Evolutionary conservation across 2,113 vertebrate species (phyloP).

Genomic region (Nesogale talazaci): DNA sequence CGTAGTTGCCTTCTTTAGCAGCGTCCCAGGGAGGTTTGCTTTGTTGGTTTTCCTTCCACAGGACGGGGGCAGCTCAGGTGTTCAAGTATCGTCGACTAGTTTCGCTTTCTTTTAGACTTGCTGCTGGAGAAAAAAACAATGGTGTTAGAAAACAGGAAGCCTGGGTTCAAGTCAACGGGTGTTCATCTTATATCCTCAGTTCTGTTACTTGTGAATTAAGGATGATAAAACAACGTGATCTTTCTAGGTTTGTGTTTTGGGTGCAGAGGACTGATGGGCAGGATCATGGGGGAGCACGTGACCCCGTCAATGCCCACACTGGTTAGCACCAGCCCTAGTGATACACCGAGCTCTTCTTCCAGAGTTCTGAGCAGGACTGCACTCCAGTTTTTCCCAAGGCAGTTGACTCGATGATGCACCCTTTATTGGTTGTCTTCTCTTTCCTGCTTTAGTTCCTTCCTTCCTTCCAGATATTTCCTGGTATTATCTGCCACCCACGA

Average conservation of each 20-base stretch:
- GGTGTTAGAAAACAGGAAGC: not conserved
- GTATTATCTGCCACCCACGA: not conserved
- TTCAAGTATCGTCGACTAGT: not conserved
- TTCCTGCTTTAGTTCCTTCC: constrained; percentile 9
- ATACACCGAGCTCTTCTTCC: not conserved
- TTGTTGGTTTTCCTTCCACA: not conserved
- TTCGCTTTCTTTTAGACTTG: not conserved
- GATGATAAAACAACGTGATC: not conserved
- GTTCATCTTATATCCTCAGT: not conserved
- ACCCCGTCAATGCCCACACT: not conserved
- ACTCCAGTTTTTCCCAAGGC: rapidly evolving
- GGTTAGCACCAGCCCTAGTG: not conserved
- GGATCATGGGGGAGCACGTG: not conserved
- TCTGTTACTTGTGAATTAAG: not conserved
- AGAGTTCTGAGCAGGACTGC: not conserved
- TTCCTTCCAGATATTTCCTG: not conserved
- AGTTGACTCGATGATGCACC: not conserved
- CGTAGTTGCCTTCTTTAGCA: not conserved
- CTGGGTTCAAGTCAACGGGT: not conserved
- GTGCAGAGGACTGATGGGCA: no score
- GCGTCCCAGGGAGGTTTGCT: not conserved
- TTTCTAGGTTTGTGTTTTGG: not conserved
- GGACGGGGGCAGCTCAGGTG: not conserved
- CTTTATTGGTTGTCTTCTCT: not conserved
- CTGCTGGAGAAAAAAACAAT: not conserved